Base-by-base conservation (phyloP, 2,797 vertebrate species). In the Distichodus sexfasciatus region DNA sequence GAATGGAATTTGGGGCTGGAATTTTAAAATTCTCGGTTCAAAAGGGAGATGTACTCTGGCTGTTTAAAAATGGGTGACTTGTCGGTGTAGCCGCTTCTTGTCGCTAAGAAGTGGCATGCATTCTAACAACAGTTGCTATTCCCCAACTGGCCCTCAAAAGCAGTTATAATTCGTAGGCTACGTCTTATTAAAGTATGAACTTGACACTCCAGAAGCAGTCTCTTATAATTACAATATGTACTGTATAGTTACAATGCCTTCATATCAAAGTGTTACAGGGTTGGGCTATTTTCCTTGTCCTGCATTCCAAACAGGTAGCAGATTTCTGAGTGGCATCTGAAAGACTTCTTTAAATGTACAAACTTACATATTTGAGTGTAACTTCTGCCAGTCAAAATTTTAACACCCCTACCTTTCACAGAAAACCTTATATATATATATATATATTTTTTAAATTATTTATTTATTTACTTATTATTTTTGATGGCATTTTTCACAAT, bases 61-160 rank as follows among this genome's bases (percentile, higher is more conserved):
- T 70, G 68, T 70, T 60, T 70, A 46, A 54, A 41, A 62, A 62
- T 61, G 58, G 58, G 55, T 12, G 23, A 21, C 40, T 46, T 29
- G 5, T 36, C 36, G 15, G 38, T 60, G 46, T 60, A 51, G 24
- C 46, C 15, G 24, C 41, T 69, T 43, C 66, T 60, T 28, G 19
- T 69, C 24, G 35, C n/a, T n/a, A 41, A 35, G 59, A 15, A 58
- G 38, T 31, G 66, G 33, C 55, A 41, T 31, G 44, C 66, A 69
- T 59, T 60, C 66, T 60, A 40, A 69, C n/a, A 69, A 50, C 26
- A 53, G 33, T 17, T 50, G 4, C 28, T 44, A 53, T 26, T 41
- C 35, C 36, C 43, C 43, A 15, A 53, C 46, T 12, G 5, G 28
- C 36, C n/a, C 4, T 38, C 28, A 33, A 38, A 51, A 51, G 29